Evolutionary conservation across 2,797 vertebrate genomes (phyloP).

Genomic region (Micropoecilia bifurca): DNA sequence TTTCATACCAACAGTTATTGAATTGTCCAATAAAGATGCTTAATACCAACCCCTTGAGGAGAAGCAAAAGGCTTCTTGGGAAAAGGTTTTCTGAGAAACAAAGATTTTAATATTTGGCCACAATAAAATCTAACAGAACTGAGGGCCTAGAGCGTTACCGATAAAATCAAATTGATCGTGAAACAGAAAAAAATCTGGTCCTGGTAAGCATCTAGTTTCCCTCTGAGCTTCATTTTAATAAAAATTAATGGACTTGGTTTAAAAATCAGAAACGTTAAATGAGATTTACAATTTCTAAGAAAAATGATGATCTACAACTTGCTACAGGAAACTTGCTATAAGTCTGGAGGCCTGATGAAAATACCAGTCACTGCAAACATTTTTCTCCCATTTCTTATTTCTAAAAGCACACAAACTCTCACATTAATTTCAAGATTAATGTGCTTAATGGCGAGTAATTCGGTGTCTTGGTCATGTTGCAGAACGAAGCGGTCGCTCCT

Average conservation of each 20-base stretch:
- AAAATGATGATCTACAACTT: neutral
- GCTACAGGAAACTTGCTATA: neutral
- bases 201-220: neutral
- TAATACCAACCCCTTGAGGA: neutral
- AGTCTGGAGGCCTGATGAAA: neutral
- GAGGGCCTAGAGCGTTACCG: neutral
- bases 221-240: neutral
- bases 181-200: neutral
- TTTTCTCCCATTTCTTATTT: neutral
- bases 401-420: neutral
- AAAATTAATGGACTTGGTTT: neutral
- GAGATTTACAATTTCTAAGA: neutral
- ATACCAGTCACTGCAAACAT: neutral
- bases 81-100: neutral
- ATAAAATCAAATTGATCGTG: neutral
- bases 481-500: neutral
- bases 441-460: neutral
- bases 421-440: neutral
- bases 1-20: no score
- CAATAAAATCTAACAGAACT: neutral
- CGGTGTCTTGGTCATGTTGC: neutral
- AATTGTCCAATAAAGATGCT: no score
- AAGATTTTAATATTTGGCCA: neutral
- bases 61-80: neutral
- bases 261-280: neutral